A percentile compares a stretch with the other conserved stretches of the same genome.
These are phyloP conservation scores for Diabrotica virgifera DNA, from an alignment of 1,140 invertebrate species.

Conservation along the genomic window DNA sequence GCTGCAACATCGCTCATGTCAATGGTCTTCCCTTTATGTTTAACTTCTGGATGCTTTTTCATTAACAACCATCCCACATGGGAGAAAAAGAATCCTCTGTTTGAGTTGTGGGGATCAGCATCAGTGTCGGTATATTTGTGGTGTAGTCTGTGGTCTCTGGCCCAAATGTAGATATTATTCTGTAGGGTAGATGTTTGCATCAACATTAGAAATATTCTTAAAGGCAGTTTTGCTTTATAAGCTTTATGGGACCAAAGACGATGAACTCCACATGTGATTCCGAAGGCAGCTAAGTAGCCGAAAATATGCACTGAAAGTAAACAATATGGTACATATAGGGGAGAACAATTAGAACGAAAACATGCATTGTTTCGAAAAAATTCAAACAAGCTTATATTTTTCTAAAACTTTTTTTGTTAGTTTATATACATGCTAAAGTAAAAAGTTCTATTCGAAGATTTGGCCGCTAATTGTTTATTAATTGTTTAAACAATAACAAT, in stretches of 20 bases:
- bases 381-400: no score
- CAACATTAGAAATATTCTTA: conserved; percentile 71
- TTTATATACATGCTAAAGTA: no score
- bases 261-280: conserved; percentile 80
- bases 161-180: conserved; percentile 64
- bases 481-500: no score
- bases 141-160: conserved; percentile 83
- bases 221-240: conserved; percentile 52
- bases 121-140: conserved; percentile 91
- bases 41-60: conserved; percentile 82
- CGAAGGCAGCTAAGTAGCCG: conserved; percentile 35
- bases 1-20: conserved; percentile 76
- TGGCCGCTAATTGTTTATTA: no score
- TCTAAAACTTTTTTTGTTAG: no score
- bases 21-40: conserved; percentile 70
- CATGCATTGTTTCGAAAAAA: no score
- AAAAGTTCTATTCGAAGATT: no score
- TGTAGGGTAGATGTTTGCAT: conserved; percentile 70
- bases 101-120: conserved; percentile 86
- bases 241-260: conserved; percentile 76
- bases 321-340: no score
- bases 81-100: conserved; percentile 31
- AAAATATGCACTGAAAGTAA: no score
- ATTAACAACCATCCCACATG: conserved; percentile 91
- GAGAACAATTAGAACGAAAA: no score